Evolutionary conservation across 2,113 vertebrate genomes (phyloP), one percentile per base, ranked within the genome.

Genomic region (Charadrius vociferus): DNA sequence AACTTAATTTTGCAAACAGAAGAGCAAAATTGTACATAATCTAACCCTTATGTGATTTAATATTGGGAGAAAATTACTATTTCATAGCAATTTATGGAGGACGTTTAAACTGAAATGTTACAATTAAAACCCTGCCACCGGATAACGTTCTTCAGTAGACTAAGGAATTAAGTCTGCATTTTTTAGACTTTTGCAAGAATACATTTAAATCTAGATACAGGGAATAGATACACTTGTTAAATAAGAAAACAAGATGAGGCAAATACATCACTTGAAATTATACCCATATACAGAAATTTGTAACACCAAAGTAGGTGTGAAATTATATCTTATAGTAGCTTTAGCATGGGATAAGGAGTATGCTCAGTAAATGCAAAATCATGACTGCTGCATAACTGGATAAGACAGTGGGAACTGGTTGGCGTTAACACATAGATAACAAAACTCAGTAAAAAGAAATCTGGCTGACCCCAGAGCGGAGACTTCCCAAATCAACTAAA

Each of bases 51-150:
- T 19, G 4, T 62, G 7, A 18, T 10, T 24, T 29, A 26, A 29
- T 17, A 29, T 0, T n/a, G 10, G 6, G 14, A 20, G 5, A 10
- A 79, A 39, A 14, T 10, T 7, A 13, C 8, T 62, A 10, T 70
- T 81, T 87, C 56, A 17, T 7, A 29, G 1, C 13, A 83, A 49
- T 3, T 24, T 75, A n/a, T 6, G 9, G 21, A 67, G 49, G 20
- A 49, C 6, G 18, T n/a, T 61, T 37, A 17, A 49, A 75, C 17
- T 10, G 8, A 68, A 83, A 63, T 23, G 1, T 10, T 41, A 14
- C 7, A 22, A 8, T 50, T 81, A 32, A 68, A 90, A 39, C 23
- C 23, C 5, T 83, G 29, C 19, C 34, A 73, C 5, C 30, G 4
- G 11, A 34, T 78, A 49, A 27, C 18, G 14, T 19, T 32, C 36